Conservation (phyloP, 2,113 vertebrate genomes). For the Hepsetus odoe region DNA sequence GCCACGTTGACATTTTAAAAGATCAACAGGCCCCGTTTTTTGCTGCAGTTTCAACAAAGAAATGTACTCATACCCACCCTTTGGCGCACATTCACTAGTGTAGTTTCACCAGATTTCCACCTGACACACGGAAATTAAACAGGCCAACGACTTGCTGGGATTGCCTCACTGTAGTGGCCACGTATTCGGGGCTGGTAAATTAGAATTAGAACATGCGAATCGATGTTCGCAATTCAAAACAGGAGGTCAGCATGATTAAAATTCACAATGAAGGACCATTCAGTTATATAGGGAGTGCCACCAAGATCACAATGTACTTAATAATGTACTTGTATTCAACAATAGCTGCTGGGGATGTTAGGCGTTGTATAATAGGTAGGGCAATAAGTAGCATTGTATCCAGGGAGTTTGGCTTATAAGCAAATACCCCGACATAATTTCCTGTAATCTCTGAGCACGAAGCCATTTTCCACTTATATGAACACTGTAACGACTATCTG, state of each 20-base stretch:
- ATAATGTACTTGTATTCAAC: neutral
- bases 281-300: neutral
- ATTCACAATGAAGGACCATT: neutral
- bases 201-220: neutral
- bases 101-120: neutral
- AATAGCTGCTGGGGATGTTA: neutral
- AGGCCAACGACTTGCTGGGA: neutral
- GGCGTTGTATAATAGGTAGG: no score
- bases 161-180: conserved; percentile 11
- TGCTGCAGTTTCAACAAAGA: conserved; percentile 39
- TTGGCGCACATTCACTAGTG: conserved; percentile 5
- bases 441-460: neutral
- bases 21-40: conserved; percentile 40
- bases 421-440: conserved; percentile 10
- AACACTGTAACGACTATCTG: neutral
- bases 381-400: neutral
- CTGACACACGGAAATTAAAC: neutral
- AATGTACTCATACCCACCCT: conserved; percentile 16
- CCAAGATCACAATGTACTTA: neutral
- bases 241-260: conserved; percentile 1
- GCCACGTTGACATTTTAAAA: conserved; percentile 44
- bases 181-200: neutral
- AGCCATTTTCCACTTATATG: neutral
- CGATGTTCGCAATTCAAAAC: neutral
- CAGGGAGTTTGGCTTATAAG: conserved; percentile 22